These are phyloP conservation scores for Malurus elegans DNA, from an alignment of 2,113 vertebrate genomes.

Conservation along the genomic window DNA sequence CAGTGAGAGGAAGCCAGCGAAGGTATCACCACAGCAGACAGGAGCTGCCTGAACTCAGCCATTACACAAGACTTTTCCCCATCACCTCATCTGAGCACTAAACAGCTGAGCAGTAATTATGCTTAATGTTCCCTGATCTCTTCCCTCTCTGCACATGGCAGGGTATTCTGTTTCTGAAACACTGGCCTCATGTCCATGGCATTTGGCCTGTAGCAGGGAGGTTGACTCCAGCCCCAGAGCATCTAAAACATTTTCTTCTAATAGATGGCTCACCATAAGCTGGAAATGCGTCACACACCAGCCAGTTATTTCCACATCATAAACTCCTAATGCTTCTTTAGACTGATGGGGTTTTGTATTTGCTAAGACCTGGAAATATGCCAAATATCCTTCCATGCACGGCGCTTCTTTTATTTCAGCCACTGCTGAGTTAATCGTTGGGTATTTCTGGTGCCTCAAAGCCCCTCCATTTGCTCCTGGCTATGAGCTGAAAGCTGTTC, in stretches of 20 bases:
- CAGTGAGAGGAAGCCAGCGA: background rate
- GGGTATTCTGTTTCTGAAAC: conserved; percentile 38
- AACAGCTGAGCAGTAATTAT: conserved; percentile 41
- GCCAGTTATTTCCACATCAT: conserved; percentile 78
- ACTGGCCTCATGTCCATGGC: background rate
- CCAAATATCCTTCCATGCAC: conserved; percentile 45
- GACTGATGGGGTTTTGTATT: conserved; percentile 66
- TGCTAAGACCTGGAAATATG: conserved; percentile 55
- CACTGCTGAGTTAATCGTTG: background rate
- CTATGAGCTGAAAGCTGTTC: background rate
- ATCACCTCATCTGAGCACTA: conserved; percentile 22
- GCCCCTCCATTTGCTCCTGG: conserved; percentile 17
- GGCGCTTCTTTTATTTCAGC: background rate
- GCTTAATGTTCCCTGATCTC: conserved; percentile 35
- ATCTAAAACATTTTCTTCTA: conserved; percentile 58
- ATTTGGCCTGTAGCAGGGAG: conserved; percentile 58
- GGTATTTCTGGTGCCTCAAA: conserved; percentile 19
- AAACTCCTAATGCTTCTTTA: conserved; percentile 76
- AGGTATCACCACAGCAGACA: background rate
- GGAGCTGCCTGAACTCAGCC: background rate
- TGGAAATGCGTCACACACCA: conserved; percentile 64
- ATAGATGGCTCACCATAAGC: conserved; percentile 56
- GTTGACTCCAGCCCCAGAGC: conserved; percentile 45
- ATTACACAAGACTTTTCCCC: conserved; percentile 8
- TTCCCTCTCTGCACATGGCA: conserved; percentile 55